phyloP scores from a whole-genome alignment of 2,797 vertebrate species.

The Botia kubotai region DNA sequence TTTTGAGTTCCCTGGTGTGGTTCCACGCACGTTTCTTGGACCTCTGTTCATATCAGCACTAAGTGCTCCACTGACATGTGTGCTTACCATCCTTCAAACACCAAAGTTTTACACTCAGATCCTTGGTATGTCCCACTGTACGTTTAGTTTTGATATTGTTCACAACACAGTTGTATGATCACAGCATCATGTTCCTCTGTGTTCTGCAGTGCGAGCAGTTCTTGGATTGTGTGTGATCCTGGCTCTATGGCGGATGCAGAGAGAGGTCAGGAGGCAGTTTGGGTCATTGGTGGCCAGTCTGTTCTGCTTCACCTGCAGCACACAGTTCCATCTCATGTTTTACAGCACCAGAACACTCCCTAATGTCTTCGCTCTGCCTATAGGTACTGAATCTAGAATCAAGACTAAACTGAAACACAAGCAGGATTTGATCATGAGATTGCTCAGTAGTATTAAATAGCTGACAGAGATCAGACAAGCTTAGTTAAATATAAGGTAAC shows the following conservation, averaged over 20 bases:
- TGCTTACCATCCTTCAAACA: conserved; percentile 79
- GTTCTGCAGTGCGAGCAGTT: conserved; percentile 82
- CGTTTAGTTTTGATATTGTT: not conserved
- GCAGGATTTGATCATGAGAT: no score
- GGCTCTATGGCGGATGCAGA: conserved; percentile 87
- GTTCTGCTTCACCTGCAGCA: conserved; percentile 88
- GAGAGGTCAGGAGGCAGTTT: conserved; percentile 88
- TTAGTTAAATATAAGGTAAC: no score
- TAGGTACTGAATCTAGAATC: conserved; percentile 77
- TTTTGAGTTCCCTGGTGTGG: conserved; percentile 93
- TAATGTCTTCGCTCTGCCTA: conserved; percentile 89
- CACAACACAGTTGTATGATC: not conserved
- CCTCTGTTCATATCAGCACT: conserved; percentile 84
- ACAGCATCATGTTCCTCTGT: conserved; percentile 1
- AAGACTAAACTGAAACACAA: not conserved
- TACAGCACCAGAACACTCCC: conserved; percentile 95
- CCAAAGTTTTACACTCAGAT: conserved; percentile 91
- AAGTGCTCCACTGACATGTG: conserved; percentile 80
- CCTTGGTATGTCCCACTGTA: conserved; percentile 73
- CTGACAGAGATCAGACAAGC: no score
- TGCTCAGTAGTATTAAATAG: no score
- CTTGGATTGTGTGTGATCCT: conserved; percentile 85
- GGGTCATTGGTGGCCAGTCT: conserved; percentile 84
- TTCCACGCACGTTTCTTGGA: conserved; percentile 93
- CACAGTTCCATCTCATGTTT: conserved; percentile 98